Evolutionary conservation across 2,113 vertebrate species (phyloP), one percentile per base, ranked within the genome.

Genomic region (Clinocottus analis): DNA sequence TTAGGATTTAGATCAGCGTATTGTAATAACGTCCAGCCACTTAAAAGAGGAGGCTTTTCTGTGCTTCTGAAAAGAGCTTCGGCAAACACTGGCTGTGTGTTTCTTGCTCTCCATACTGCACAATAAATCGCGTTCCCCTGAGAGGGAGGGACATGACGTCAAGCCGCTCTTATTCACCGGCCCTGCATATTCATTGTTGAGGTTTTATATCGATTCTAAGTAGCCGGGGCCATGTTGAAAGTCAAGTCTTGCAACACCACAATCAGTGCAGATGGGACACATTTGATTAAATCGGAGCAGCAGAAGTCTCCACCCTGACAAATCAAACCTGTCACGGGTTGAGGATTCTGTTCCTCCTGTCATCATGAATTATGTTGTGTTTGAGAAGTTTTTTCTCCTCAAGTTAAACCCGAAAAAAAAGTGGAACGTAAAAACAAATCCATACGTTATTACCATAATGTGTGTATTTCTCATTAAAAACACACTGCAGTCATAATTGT

Each of bases 71-170:
- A 88, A n/a, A 87, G 75, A 79, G 77, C 72, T 75, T 29, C 29
- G 11, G 70, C 75, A 64, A 82, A 85, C 85, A 43, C 60, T 37
- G 75, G 83, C 66, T 16, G 64, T 76, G 85, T 83, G n/a, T n/a
- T n/a, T n/a, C 77, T 87, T 29, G 74, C 84, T 78, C 79, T 70
- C 74, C 80, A 63, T 80, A 81, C 85, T 69, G 75, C 86, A 88
- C 86, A 88, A 91, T 89, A 84, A 86, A 91, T 72, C 35, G 19
- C 59, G 43, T 66, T 89, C 90, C 90, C 91, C 67, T 11, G 78
- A 80, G 89, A 87, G 77, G 66, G 45, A 81, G 73, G 51, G 62
- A 72, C 29, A 79, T 92, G 90, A 93, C 90, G 91, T 93, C 90
- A 92, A 89, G 83, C 60, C 72, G 60, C 72, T 74, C 86, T 82